These are phyloP conservation scores for Apis laboriosa DNA, from an alignment of 1,140 invertebrate species.

Conservation along the genomic window DNA sequence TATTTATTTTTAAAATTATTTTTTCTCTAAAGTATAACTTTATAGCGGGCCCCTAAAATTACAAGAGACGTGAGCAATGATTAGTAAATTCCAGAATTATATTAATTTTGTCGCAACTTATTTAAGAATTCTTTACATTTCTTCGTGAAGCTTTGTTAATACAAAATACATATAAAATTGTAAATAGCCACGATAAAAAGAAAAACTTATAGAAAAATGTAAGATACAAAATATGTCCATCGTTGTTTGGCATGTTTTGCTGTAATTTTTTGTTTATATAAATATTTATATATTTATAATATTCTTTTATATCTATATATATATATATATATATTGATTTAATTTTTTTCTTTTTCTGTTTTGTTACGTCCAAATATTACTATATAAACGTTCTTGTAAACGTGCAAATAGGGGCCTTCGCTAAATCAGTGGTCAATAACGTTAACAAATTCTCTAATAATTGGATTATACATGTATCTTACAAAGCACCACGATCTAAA, in stretches of 20 bases:
- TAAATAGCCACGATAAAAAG: conserved; percentile 62
- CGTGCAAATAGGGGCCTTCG: conserved; percentile 62
- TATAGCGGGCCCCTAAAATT: conserved; percentile 49
- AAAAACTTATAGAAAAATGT: conserved; percentile 63
- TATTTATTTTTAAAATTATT: conserved; percentile 36
- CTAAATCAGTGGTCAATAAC: conserved; percentile 57
- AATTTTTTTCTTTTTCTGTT: conserved; percentile 16
- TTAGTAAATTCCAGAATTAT: conserved; percentile 29
- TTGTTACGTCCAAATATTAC: conserved; percentile 4
- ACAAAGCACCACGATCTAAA: conserved; percentile 70
- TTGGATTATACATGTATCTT: conserved; percentile 66
- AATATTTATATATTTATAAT: conserved; percentile 10
- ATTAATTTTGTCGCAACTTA: conserved; percentile 44
- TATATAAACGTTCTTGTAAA: conserved; percentile 43
- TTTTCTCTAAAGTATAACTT: conserved; percentile 46
- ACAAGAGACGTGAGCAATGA: conserved; percentile 24
- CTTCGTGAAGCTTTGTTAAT: conserved; percentile 49
- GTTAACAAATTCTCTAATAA: conserved; percentile 56
- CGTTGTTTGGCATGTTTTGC: conserved; percentile 58
- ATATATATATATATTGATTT: neutral
- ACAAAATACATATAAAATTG: conserved; percentile 73
- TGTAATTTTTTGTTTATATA: conserved; percentile 35
- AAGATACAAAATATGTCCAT: conserved; percentile 71
- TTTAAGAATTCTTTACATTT: conserved; percentile 25
- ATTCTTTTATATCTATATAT: neutral